Percentiles rank a stretch among this genome's conserved stretches.
phyloP scores from a whole-genome alignment of 2,888 invertebrate species.

The Heliconius hortense region DNA sequence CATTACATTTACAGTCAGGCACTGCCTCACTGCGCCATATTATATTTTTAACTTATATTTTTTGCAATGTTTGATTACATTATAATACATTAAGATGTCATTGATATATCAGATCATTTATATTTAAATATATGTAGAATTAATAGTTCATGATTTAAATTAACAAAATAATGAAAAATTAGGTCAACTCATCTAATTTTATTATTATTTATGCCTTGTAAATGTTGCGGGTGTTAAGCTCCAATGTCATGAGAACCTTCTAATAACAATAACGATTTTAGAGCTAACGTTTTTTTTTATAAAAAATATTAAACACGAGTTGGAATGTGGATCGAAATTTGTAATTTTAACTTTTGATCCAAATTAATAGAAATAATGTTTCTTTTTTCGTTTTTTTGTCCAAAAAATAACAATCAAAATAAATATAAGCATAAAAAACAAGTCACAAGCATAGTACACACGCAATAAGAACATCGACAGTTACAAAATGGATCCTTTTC shows the following conservation, averaged over 20 bases:
- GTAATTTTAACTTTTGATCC: too few species aligned
- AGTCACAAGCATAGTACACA: background rate
- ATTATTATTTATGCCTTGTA: conserved; percentile 23
- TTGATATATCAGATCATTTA: conserved; percentile 1
- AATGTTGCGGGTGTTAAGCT: conserved; percentile 11
- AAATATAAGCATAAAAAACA: too few species aligned
- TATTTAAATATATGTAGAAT: conserved; percentile 15
- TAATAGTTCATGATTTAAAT: conserved; percentile 13
- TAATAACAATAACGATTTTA: conserved; percentile 12
- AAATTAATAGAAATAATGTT: background rate
- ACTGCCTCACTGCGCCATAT: too few species aligned
- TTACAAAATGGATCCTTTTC: background rate
- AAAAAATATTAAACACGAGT: background rate
- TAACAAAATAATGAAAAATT: conserved; percentile 18
- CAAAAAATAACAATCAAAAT: too few species aligned
- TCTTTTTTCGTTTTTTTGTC: background rate
- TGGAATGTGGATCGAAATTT: background rate
- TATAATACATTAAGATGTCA: conserved; percentile 13
- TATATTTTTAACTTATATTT: background rate
- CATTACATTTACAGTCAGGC: too few species aligned
- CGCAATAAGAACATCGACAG: background rate
- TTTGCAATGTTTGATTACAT: background rate
- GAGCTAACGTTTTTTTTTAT: background rate
- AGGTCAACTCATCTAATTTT: conserved; percentile 21
- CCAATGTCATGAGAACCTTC: conserved; percentile 19